A percentile compares a stretch with the other conserved stretches of the same genome.
Conservation (phyloP, 2,113 vertebrate genomes). For the Orcinus orca region DNA sequence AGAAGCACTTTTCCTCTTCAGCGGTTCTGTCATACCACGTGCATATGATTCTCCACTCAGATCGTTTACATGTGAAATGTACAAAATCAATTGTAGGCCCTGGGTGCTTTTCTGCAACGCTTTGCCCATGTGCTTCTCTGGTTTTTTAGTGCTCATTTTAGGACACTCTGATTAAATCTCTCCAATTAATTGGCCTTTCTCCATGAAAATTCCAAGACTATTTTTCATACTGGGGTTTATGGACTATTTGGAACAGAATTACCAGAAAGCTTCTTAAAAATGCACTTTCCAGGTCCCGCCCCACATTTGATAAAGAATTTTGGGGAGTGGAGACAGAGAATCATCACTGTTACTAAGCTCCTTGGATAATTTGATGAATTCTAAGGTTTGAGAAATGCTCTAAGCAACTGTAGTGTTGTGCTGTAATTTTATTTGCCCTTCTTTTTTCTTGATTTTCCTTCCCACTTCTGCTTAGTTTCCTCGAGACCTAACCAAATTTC, state of each 20-base stretch:
- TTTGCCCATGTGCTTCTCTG: not conserved
- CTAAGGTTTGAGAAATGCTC: not conserved
- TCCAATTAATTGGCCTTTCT: not conserved
- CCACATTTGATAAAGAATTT: not conserved
- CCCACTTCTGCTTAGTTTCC: not conserved
- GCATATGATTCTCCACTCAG: not conserved
- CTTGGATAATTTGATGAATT: not conserved
- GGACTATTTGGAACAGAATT: not conserved
- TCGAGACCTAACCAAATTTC: not conserved
- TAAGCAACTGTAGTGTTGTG: not conserved
- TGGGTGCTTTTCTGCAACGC: not conserved
- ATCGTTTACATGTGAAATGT: not conserved
- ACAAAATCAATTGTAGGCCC: too few relatives aligned
- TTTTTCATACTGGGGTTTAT: not conserved
- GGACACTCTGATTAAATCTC: not conserved
- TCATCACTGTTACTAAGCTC: not conserved
- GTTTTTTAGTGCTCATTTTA: not conserved
- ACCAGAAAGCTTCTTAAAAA: not conserved
- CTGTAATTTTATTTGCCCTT: not conserved
- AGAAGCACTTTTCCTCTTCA: not conserved
- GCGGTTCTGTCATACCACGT: not conserved
- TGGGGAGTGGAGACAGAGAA: not conserved
- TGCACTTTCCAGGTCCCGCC: not conserved
- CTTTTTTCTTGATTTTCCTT: not conserved
- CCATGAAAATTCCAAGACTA: not conserved